A percentile compares a stretch with the other conserved stretches of the same genome.
Evolutionary conservation across 30 jellyfish, hydroid and myxozoan species (phyloP).

Genomic region (Hydractinia echinata): DNA sequence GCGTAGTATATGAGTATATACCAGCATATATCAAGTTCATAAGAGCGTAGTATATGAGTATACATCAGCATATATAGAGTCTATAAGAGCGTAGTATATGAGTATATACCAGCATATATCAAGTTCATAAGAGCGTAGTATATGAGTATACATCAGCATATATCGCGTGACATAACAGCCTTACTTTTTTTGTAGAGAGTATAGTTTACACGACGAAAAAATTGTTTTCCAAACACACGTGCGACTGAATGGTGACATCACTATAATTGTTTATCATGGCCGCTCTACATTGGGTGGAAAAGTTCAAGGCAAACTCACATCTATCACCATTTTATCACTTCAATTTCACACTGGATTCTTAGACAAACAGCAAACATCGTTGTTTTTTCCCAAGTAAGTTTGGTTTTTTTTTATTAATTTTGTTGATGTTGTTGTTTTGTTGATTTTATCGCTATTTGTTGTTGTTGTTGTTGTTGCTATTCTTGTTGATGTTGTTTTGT

Average conservation of each 20-base stretch:
- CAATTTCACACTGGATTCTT: slow-evolving; percentile 88
- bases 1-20: too few relatives aligned
- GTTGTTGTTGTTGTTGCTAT: too few relatives aligned
- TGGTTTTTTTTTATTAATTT: background rate
- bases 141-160: background rate
- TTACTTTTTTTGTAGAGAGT: slow-evolving; percentile 44
- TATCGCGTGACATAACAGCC: background rate
- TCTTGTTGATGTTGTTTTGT: too few relatives aligned
- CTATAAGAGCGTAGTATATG: too few relatives aligned
- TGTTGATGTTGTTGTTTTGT: too few relatives aligned
- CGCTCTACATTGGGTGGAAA: slow-evolving; percentile 90
- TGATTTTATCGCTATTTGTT: too few relatives aligned
- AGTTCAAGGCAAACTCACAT: slow-evolving; percentile 84
- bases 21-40: too few relatives aligned
- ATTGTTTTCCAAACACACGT: slow-evolving; percentile 59
- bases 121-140: background rate
- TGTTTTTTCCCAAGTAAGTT: slow-evolving; percentile 45
- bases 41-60: too few relatives aligned
- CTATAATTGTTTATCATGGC: slow-evolving; percentile 67
- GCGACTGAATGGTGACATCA: slow-evolving; percentile 62
- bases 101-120: too few relatives aligned
- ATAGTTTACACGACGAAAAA: slow-evolving; percentile 41
- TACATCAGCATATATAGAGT: too few relatives aligned
- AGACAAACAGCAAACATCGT: slow-evolving; percentile 25
- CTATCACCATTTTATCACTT: slow-evolving; percentile 48